phyloP scores from a whole-genome alignment of 1,140 invertebrate genomes.

The Drosophila rhopaloa region DNA sequence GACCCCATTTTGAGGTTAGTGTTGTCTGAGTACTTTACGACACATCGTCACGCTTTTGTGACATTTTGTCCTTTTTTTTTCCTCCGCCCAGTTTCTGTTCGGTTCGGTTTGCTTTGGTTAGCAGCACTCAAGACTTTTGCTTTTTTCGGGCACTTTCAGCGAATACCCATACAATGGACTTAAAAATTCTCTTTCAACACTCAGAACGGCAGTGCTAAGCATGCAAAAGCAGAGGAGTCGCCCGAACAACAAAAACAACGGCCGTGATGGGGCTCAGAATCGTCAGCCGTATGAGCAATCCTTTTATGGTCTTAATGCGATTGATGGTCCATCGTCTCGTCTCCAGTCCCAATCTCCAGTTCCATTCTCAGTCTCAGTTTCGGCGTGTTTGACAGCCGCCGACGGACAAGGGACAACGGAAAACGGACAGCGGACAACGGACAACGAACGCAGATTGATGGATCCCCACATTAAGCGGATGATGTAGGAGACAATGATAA shows the following conservation, averaged over 20 bases:
- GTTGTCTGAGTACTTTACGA: conserved; percentile 76
- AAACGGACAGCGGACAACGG: conserved; percentile 25
- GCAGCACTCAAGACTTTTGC: conserved; percentile 62
- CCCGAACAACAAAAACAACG: conserved; percentile 36
- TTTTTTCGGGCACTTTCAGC: conserved; percentile 62
- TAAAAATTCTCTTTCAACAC: conserved; percentile 78
- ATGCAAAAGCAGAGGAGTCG: conserved; percentile 49
- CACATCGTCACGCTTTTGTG: conserved; percentile 84
- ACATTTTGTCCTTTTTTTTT: conserved; percentile 81
- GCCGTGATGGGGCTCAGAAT: conserved; percentile 47
- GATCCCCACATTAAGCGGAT: conserved; percentile 77
- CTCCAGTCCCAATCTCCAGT: conserved; percentile 18
- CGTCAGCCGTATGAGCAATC: conserved; percentile 76
- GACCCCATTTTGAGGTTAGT: conserved; percentile 60
- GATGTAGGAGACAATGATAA: conserved; percentile 82
- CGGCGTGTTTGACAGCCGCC: conserved; percentile 57
- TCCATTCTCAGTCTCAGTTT: conserved; percentile 19
- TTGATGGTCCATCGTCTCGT: conserved; percentile 72
- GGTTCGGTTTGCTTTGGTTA: conserved; percentile 17
- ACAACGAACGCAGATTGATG: conserved; percentile 80
- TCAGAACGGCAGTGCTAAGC: conserved; percentile 55
- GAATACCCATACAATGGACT: conserved; percentile 73
- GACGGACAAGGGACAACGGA: conserved; percentile 34
- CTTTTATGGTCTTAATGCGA: conserved; percentile 84
- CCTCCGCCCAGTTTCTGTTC: background rate